These are phyloP conservation scores for Pristionchus fissidentatus DNA, from an alignment of 2,888 invertebrate genomes.

Conservation along the genomic window DNA sequence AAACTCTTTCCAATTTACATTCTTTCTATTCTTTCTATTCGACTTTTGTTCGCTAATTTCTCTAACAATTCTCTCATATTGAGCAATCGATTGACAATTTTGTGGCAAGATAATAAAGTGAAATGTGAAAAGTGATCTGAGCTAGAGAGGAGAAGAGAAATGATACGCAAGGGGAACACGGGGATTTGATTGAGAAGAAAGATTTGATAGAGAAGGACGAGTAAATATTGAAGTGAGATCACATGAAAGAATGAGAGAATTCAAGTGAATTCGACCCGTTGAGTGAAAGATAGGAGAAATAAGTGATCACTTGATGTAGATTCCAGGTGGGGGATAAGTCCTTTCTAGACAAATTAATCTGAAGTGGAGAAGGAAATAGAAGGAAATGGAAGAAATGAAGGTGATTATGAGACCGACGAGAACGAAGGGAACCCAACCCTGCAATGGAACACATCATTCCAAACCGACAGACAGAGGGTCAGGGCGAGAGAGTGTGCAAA, in stretches of 20 bases:
- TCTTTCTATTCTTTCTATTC: slow-evolving; percentile 41
- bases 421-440: slow-evolving; percentile 34
- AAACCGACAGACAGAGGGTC: not conserved
- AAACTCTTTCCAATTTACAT: slow-evolving; percentile 20
- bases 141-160: not conserved
- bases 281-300: not conserved
- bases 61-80: slow-evolving; percentile 29
- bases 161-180: not conserved
- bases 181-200: not conserved
- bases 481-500: not conserved
- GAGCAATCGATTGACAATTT: not conserved
- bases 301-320: slow-evolving; percentile 9
- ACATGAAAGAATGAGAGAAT: slow-evolving; percentile 10
- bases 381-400: not conserved
- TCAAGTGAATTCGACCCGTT: slow-evolving; percentile 29
- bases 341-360: slow-evolving; percentile 14
- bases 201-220: not conserved
- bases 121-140: not conserved
- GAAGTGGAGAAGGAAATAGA: slow-evolving; percentile 20
- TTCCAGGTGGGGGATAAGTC: slow-evolving; percentile 18
- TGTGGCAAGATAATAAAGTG: slow-evolving; percentile 36
- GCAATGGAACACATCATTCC: not conserved
- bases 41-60: not conserved
- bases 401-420: slow-evolving; percentile 34
- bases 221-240: slow-evolving; percentile 29